Conservation (phyloP, 92 coral and sea anemone genomes). For the Montipora capitata region DNA sequence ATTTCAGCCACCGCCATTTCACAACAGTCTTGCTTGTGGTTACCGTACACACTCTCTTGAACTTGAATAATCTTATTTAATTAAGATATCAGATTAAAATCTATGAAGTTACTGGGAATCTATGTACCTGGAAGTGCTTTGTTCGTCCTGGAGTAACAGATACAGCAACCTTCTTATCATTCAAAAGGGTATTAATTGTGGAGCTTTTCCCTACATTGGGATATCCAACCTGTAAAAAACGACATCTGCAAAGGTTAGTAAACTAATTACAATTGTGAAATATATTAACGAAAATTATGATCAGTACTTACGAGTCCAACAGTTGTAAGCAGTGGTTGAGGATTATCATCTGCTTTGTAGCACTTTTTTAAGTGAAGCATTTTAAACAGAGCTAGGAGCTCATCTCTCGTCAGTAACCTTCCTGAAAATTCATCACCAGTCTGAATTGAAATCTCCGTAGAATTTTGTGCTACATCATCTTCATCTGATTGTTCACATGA, state of each 20-base stretch:
- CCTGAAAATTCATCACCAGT: conserved; percentile 32
- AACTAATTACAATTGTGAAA: too few species aligned
- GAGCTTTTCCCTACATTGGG: conserved; percentile 99
- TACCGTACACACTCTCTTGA: too few species aligned
- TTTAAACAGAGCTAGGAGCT: conserved; percentile 81
- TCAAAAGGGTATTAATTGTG: conserved; percentile 92
- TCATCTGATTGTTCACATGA: not conserved
- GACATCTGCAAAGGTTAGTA: not conserved
- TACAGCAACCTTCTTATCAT: conserved; percentile 95
- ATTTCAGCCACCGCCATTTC: too few species aligned
- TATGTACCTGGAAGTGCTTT: conserved; percentile 95
- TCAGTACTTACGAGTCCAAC: conserved; percentile 80
- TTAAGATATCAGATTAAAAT: too few species aligned
- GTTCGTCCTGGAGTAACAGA: conserved; percentile 98
- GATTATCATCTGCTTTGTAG: conserved; percentile 5
- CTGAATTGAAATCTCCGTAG: not conserved
- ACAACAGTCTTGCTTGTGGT: too few species aligned
- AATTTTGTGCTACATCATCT: conserved; percentile 9
- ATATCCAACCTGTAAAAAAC: conserved; percentile 88
- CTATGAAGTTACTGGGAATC: too few species aligned
- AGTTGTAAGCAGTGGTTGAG: conserved; percentile 53
- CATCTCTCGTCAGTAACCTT: conserved; percentile 81
- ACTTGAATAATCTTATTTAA: too few species aligned
- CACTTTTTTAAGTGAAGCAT: conserved; percentile 54
- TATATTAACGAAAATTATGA: too few species aligned